Evolutionary conservation across 2,797 vertebrate genomes (phyloP), one percentile per base, ranked within the genome.

Genomic region (Anas bahamensis): DNA sequence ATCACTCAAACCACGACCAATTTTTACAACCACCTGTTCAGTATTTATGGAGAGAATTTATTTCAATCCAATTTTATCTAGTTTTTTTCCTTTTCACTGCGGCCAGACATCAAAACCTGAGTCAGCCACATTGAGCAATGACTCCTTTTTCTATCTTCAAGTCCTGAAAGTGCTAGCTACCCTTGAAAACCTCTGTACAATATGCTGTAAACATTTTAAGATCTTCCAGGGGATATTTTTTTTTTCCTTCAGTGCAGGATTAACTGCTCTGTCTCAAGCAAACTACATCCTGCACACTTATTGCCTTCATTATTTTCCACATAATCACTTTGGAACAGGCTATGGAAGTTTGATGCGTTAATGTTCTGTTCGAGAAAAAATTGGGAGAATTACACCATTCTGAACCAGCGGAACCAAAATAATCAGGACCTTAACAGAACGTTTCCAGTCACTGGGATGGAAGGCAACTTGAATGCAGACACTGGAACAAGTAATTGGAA

Each of bases 361-460:
- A 81, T 61, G 81, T 93, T 95, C 88, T 93, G 88, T 79, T 53
- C 41, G 41, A 89, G 75, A 72, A 63, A 84, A 86, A 81, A 74
- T 14, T 11, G 8, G 64, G 79, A 93, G 72, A 94, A 91, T 80
- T 83, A 90, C 56, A 96, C 52, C 83, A 90, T 72, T 92, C 82
- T 92, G 63, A 91, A 96, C 66, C 85, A 94, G 94, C 0, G 35
- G 69, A 91, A 91, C 42, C 61, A 95, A 95, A 96, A 90, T 57
- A 74, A 86, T 91, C 56, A 83, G 91, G 86, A 84, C 59, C 57
- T 84, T 57, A 89, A 89, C 78, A 41, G 13, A 88, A 70, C 83
- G 96, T 82, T 97, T 96, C 89, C 94, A 96, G 94, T 92, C 92
- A 93, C 50, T 81, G 76, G 82, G 86, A 92, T 95, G 78, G 88